These are phyloP conservation scores for Prietella phreatophila DNA, from an alignment of 2,113 vertebrate genomes.

Conservation along the genomic window DNA sequence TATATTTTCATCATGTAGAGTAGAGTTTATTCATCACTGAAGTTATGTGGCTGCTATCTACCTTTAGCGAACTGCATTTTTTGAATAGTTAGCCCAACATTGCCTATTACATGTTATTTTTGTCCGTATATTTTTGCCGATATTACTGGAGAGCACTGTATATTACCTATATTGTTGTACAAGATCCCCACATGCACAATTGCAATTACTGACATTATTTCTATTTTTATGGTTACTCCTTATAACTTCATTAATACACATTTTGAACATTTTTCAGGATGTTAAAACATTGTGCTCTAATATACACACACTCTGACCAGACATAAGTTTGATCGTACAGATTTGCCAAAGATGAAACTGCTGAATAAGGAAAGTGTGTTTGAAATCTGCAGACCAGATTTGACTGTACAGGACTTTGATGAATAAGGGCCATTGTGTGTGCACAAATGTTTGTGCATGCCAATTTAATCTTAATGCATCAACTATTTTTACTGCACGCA, in stretches of 20 bases:
- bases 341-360: background rate
- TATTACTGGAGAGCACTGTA: too few relatives aligned
- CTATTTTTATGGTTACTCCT: background rate
- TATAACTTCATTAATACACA: background rate
- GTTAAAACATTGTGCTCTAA: background rate
- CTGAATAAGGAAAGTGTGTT: background rate
- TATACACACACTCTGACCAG: background rate
- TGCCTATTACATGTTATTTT: background rate
- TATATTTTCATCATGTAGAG: background rate
- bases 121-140: background rate
- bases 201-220: too few relatives aligned
- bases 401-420: background rate
- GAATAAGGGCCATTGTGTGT: background rate
- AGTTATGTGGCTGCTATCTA: background rate
- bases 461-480: background rate
- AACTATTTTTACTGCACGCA: background rate
- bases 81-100: background rate
- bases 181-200: too few relatives aligned
- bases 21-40: background rate
- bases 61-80: background rate
- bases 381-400: background rate
- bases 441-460: background rate
- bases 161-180: too few relatives aligned
- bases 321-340: background rate
- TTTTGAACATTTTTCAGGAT: background rate